phyloP scores from a whole-genome alignment of 2,113 vertebrate species.

The Lipophrys pholis region DNA sequence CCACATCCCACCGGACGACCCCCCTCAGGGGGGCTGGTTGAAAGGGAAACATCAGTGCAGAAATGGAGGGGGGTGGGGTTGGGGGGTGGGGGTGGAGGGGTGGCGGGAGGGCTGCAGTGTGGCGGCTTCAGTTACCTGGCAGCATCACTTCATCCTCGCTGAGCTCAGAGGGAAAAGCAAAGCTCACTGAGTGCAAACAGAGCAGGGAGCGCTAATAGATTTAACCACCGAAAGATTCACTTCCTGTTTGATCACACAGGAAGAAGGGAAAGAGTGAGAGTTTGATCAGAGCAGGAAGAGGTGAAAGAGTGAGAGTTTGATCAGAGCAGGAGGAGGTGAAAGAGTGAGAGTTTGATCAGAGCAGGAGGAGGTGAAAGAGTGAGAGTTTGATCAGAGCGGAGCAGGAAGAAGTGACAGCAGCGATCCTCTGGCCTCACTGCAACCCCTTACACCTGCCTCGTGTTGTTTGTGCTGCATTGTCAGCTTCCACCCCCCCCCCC shows the following conservation, averaged over 20 bases:
- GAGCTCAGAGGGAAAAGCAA: slow-evolving; percentile 19
- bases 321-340: too few relatives aligned
- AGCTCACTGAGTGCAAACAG: slow-evolving; percentile 20
- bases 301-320: too few relatives aligned
- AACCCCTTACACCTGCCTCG: neutral
- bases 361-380: too few relatives aligned
- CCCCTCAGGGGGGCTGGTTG: slow-evolving; percentile 16
- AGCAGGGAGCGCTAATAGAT: neutral
- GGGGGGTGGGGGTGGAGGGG: slow-evolving; percentile 3
- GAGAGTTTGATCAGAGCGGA: too few relatives aligned
- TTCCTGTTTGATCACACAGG: too few relatives aligned
- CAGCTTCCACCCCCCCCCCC: slow-evolving; percentile 5
- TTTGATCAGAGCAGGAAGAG: too few relatives aligned
- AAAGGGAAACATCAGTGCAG: slow-evolving; percentile 51
- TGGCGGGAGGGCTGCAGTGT: neutral
- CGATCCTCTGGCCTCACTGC: neutral
- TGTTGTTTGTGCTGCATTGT: slow-evolving; percentile 37
- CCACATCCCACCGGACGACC: too few relatives aligned
- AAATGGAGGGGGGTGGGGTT: neutral
- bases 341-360: too few relatives aligned
- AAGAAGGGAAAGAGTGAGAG: too few relatives aligned
- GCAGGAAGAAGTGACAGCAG: too few relatives aligned
- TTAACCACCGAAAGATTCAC: too few relatives aligned
- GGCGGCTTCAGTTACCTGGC: slow-evolving; percentile 20
- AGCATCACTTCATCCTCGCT: slow-evolving; percentile 31